Evolutionary conservation across 2,888 invertebrate genomes (phyloP), one percentile per base, ranked within the genome.

Genomic region (Orchesella flavescens): DNA sequence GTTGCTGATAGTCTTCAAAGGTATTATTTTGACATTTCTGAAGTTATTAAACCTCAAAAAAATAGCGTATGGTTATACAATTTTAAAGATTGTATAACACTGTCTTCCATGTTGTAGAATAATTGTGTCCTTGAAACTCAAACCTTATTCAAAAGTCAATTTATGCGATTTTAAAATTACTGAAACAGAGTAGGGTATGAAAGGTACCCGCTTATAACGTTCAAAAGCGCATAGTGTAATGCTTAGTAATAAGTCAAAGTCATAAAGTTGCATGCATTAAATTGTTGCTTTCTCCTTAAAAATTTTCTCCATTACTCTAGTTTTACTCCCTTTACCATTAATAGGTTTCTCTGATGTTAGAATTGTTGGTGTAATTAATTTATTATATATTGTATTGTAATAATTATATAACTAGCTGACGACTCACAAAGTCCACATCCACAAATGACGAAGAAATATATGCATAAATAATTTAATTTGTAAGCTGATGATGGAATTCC

Each of bases 61-160:
- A 53, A 17, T 53, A 53, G 69, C 21, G 49, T 69, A 23, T 23
- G 21, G 43, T 53, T 53, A n/a, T n/a, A 53, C 15, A 65, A 10
- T 65, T 19, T 63, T 63, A 63, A 21, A 4, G 44, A n/a, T 17
- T 69, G 72, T 57, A 72, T 79, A 83, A 77, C 75, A 69, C 23
- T 73, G 83, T 83, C 83, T 83, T 83, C 83, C 83, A 83, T 66
- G 83, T 72, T 83, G 66, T 83, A 83, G 83, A 83, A 83, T n/a
- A n/a, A n/a, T 77, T 77, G 83, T 83, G 83, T 83, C 83, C 77
- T 83, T 83, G 81, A 44, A 74, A 81, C 66, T 73, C 17, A 74
- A 80, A 81, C 68, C 73, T 74, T 74, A 74, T 69, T 19, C 7
- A 65, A 79, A 81, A 74, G 73, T 81, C 81, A 81, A 63, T 57